Conservation (phyloP, 2,888 invertebrate genomes). For the Pseudococcus jackbeardsleyi region DNA sequence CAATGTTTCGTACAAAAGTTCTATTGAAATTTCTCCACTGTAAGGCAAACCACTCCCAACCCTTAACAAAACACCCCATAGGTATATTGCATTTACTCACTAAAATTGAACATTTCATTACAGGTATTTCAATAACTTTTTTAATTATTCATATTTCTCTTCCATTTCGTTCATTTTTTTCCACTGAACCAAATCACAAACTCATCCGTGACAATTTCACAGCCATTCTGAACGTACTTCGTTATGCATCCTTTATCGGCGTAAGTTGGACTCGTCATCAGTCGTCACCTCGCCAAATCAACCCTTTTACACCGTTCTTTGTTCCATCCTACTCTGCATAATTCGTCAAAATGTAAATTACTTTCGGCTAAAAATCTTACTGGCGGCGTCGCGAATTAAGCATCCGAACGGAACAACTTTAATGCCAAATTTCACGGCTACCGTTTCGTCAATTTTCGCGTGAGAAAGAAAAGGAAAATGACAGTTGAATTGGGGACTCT, state of each 20-base stretch:
- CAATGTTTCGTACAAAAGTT: too few species aligned
- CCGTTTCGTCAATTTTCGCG: constrained; percentile 7
- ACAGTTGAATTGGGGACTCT: neutral
- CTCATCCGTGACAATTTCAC: too few species aligned
- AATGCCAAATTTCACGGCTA: neutral
- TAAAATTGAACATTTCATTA: neutral
- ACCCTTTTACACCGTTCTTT: neutral
- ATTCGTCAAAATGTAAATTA: constrained; percentile 35
- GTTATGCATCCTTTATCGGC: neutral
- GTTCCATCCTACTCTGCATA: neutral
- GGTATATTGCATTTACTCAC: too few species aligned
- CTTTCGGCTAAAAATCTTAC: constrained; percentile 7
- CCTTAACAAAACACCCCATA: neutral
- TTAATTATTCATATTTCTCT: neutral
- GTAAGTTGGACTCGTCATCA: neutral
- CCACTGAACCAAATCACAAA: too few species aligned
- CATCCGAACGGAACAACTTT: constrained; percentile 15
- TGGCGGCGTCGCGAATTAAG: neutral
- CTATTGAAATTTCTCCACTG: too few species aligned
- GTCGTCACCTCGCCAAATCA: neutral
- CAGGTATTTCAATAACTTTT: neutral
- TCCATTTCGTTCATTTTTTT: neutral
- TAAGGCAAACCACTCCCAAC: too few species aligned
- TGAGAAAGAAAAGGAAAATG: neutral
- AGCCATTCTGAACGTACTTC: too few species aligned